Evolutionary conservation across 2,113 vertebrate species (phyloP).

Genomic region (Microtus ochrogaster): DNA sequence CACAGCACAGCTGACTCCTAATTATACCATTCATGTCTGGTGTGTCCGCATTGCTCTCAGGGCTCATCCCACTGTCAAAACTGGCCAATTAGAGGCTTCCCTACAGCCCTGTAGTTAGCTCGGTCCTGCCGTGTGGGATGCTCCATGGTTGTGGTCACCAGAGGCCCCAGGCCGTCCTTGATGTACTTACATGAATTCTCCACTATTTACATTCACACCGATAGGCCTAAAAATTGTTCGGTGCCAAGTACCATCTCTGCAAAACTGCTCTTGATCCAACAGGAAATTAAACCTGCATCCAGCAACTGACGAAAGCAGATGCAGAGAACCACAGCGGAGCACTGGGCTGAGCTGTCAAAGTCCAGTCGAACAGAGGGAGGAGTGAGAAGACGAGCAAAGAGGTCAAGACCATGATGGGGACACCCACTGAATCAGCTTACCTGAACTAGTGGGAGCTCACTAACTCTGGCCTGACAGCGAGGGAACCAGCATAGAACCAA

Average conservation of each 20-base stretch:
- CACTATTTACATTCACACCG: background rate
- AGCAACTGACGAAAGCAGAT: too few species aligned
- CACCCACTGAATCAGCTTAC: too few species aligned
- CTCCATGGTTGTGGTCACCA: background rate
- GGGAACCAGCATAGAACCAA: too few species aligned
- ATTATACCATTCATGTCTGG: background rate
- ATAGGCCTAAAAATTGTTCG: background rate
- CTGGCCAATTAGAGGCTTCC: background rate
- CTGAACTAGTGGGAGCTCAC: too few species aligned
- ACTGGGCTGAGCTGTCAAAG: too few species aligned
- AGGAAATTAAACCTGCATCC: background rate
- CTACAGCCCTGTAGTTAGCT: background rate
- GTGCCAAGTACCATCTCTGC: background rate
- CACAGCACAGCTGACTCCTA: background rate
- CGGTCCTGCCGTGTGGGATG: background rate
- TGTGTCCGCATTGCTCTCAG: background rate
- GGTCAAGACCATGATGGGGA: too few species aligned
- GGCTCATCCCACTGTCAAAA: constrained; percentile 6
- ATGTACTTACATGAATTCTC: background rate
- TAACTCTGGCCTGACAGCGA: too few species aligned
- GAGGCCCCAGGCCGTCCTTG: background rate
- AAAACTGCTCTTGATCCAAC: background rate
- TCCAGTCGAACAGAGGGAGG: too few species aligned
- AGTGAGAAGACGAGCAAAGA: too few species aligned
- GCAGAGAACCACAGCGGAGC: too few species aligned